A percentile compares a stretch with the other conserved stretches of the same genome.
Evolutionary conservation across 1,140 invertebrate species (phyloP).

Genomic region (Listronotus bonariensis): DNA sequence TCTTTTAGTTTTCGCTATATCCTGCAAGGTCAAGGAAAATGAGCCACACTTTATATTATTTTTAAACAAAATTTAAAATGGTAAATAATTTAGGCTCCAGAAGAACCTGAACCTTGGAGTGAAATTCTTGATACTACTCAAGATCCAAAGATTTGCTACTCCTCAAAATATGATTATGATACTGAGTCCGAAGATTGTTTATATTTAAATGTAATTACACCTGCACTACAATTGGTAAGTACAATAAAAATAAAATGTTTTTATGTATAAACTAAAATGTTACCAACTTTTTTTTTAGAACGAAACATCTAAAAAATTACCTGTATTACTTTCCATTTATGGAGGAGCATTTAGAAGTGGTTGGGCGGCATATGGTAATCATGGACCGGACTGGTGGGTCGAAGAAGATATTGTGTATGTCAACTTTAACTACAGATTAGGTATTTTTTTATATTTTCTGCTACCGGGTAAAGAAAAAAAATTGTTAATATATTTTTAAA

Average conservation of each 20-base stretch:
- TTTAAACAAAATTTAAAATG: too few species aligned
- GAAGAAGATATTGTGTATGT: constrained; percentile 57
- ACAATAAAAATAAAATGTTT: too few species aligned
- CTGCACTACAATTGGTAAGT: neutral
- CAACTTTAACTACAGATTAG: constrained; percentile 42
- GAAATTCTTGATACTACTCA: neutral
- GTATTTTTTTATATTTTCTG: neutral
- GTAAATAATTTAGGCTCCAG: neutral
- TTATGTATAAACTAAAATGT: too few species aligned
- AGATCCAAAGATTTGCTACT: neutral
- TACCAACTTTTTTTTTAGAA: neutral
- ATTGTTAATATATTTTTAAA: too few species aligned
- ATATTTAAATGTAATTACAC: neutral
- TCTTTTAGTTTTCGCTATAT: too few species aligned
- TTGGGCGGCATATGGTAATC: constrained; percentile 1
- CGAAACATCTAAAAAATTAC: neutral
- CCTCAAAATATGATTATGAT: neutral
- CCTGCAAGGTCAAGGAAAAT: too few species aligned
- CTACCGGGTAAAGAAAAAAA: too few species aligned
- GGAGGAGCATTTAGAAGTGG: constrained; percentile 35
- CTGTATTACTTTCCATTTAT: constrained; percentile 21
- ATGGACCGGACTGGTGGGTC: constrained; percentile 3
- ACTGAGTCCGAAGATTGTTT: neutral
- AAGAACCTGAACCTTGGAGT: neutral
- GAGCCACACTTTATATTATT: too few species aligned